Conservation (phyloP, 2,888 invertebrate genomes). For the Dynastes maya region DNA sequence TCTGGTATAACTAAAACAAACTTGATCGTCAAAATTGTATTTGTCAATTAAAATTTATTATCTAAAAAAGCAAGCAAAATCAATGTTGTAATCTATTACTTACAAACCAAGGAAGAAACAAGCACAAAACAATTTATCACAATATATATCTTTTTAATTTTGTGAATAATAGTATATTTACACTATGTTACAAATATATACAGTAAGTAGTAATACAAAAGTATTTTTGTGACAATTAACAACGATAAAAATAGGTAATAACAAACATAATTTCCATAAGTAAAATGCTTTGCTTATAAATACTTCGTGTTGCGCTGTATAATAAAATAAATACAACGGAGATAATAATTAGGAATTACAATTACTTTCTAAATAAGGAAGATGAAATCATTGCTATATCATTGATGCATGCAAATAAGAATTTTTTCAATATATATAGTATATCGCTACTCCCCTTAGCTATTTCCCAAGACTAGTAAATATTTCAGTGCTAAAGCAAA, state of each 20-base stretch:
- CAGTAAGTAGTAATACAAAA: conserved; percentile 36
- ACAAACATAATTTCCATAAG: conserved; percentile 8
- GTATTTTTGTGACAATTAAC: conserved; percentile 27
- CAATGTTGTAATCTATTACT: neutral
- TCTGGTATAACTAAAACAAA: too few species aligned
- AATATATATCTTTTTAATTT: conserved; percentile 25
- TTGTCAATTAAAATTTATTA: too few species aligned
- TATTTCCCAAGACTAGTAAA: too few species aligned
- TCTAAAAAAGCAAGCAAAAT: too few species aligned
- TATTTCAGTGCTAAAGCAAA: too few species aligned
- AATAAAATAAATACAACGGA: conserved; percentile 17
- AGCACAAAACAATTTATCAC: neutral
- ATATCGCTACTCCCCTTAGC: too few species aligned
- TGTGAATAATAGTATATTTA: conserved; percentile 38
- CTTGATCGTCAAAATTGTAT: too few species aligned
- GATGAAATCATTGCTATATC: neutral
- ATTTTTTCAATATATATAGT: too few species aligned
- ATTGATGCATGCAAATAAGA: too few species aligned
- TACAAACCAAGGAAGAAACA: neutral
- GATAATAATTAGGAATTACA: neutral
- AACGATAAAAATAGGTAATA: conserved; percentile 19
- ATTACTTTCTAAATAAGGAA: neutral
- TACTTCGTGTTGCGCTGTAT: neutral
- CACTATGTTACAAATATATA: conserved; percentile 44
- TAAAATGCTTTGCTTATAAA: conserved; percentile 12